phyloP scores from a whole-genome alignment of 2,113 vertebrate genomes.

The Ophthalmolycus amberensis region DNA sequence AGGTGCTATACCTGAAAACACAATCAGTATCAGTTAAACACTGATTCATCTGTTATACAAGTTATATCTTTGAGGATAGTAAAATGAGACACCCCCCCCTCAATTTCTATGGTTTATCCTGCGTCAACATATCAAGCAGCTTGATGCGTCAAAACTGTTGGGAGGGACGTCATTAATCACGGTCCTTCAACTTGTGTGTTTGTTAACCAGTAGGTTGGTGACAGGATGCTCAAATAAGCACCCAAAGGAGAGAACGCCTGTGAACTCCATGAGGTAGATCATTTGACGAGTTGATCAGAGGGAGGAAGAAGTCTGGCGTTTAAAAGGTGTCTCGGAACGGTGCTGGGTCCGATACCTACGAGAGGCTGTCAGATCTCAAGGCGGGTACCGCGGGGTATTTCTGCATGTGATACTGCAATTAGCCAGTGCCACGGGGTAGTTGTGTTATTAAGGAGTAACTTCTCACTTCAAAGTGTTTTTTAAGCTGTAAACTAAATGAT shows the following conservation, averaged over 20 bases:
- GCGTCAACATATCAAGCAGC: slow-evolving; percentile 14
- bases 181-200: slow-evolving; percentile 1
- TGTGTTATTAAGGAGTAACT: neutral
- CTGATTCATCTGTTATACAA: neutral
- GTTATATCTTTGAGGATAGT: neutral
- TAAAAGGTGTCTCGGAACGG: neutral
- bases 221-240: slow-evolving; percentile 22
- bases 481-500: neutral
- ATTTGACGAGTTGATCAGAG: neutral
- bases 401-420: slow-evolving; percentile 3
- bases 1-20: no score
- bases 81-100: neutral
- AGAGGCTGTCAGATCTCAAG: neutral
- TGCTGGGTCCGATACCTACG: neutral
- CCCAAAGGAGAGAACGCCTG: neutral
- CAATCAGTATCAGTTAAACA: neutral
- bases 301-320: neutral
- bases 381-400: neutral
- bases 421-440: neutral
- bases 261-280: neutral
- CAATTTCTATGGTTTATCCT: neutral
- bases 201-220: slow-evolving; percentile 22
- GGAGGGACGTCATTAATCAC: slow-evolving; percentile 5
- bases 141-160: neutral
- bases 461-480: neutral